phyloP scores from a whole-genome alignment of 2,113 vertebrate genomes.

The Dasyornis broadbenti region DNA sequence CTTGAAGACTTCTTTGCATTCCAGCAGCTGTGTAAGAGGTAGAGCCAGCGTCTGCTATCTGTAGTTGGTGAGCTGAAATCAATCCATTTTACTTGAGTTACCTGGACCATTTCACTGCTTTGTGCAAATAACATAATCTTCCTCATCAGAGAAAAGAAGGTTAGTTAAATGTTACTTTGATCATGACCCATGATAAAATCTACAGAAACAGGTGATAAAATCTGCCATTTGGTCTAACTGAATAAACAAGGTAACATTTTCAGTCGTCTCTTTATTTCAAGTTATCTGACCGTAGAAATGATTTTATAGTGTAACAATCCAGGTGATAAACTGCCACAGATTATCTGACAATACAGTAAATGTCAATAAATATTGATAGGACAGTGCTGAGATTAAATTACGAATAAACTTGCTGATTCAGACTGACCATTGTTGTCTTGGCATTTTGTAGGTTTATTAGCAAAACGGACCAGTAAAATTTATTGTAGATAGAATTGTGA shows the following conservation, averaged over 20 bases:
- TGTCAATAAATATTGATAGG: neutral
- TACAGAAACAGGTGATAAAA: neutral
- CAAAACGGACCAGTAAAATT: neutral
- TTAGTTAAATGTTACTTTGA: neutral
- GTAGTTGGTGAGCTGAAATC: neutral
- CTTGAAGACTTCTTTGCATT: neutral
- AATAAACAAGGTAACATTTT: neutral
- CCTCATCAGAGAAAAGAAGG: neutral
- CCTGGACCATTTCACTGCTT: neutral
- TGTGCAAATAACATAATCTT: neutral
- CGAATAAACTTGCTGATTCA: neutral
- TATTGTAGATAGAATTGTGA: neutral
- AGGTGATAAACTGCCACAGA: neutral
- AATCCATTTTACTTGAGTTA: neutral
- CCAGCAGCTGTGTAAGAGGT: neutral
- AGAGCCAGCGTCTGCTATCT: neutral
- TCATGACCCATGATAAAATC: neutral
- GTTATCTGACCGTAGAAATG: neutral
- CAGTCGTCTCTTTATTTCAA: neutral
- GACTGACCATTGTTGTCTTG: neutral
- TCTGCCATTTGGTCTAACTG: neutral
- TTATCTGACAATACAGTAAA: neutral
- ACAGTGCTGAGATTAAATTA: neutral
- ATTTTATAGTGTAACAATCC: neutral
- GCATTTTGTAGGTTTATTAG: neutral